Conservation (phyloP, 2,797 vertebrate genomes). For the Chloroceryle amazona region DNA sequence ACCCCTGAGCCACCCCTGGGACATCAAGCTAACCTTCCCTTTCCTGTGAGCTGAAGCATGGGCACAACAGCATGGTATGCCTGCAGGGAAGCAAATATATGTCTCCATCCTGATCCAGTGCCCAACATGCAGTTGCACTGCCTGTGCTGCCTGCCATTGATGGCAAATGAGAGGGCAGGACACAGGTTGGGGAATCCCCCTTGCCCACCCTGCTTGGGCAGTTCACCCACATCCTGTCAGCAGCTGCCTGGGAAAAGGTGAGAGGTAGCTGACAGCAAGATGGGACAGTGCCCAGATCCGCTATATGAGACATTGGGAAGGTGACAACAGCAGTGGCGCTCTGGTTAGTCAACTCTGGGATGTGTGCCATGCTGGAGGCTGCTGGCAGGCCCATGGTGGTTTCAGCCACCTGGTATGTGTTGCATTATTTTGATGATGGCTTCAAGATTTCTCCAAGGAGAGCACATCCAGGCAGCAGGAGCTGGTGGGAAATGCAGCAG, state of each 20-base stretch:
- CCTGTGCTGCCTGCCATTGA: rapidly evolving
- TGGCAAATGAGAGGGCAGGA: background rate
- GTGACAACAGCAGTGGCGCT: background rate
- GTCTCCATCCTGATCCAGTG: rapidly evolving
- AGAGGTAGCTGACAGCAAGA: background rate
- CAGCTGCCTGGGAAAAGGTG: rapidly evolving
- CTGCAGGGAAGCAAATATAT: background rate
- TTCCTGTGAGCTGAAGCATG: rapidly evolving
- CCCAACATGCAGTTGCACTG: background rate
- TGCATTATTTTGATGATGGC: background rate
- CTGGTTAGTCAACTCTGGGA: background rate
- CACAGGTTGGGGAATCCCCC: background rate
- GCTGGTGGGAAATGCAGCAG: rapidly evolving
- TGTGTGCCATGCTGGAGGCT: background rate
- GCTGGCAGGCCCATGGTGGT: background rate
- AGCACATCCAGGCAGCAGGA: background rate
- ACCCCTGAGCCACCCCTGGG: background rate
- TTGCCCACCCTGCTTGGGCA: background rate
- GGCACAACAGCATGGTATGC: rapidly evolving
- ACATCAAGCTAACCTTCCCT: background rate
- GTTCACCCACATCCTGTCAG: rapidly evolving
- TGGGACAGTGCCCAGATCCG: background rate
- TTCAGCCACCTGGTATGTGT: background rate
- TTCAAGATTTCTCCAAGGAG: background rate
- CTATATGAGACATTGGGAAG: background rate